Base-by-base conservation (phyloP, 2,113 vertebrate species). In the Colossoma macropomum region DNA sequence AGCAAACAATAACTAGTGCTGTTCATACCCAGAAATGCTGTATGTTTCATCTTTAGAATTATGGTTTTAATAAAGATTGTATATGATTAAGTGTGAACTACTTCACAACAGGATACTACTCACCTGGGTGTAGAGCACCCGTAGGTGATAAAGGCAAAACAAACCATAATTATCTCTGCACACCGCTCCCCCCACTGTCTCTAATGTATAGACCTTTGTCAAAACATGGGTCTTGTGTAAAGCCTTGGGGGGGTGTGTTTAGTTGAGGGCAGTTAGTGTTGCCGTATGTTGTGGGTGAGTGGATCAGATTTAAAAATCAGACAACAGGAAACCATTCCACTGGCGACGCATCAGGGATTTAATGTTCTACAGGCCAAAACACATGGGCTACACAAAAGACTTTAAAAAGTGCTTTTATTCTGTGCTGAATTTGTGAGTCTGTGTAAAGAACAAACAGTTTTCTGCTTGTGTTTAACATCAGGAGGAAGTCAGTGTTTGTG, bases 351-450 rank as follows among this genome's bases (percentile, higher is more conserved):
- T 79, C 30, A 79, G 48, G 56, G 75, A 45, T 74, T 65, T 66
- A 84, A 74, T 48, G 30, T 38, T 21, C 27, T 45, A 63, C 50
- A 74, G 59, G 25, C 38, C 68, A 23, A 79, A 41, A 48, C 32
- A 79, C 30, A 77, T 63, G 62, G 54, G 25, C 80, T 25, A 19
- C 19, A 17, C 52, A 54, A 50, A 9, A 50, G 1, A 15, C 48
- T 41, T n/a, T 10, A 41, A 5, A 54, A 60, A 27, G 3, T 65
- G 54, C 62, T 4, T 19, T 16, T 27, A 72, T 52, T 38, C 75
- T 84, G 75, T 59, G 56, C 32, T 73, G 62, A 76, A 84, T 10
- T 10, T 45, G 41, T 68, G 56, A 76, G 63, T 70, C 11, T 75
- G 11, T 30, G 70, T 32, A 38, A 38, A 56, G 27, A 8, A 62